A percentile compares a stretch with the other conserved stretches of the same genome.
phyloP scores from a whole-genome alignment of 2,113 vertebrate species.

The Rhea americana region DNA sequence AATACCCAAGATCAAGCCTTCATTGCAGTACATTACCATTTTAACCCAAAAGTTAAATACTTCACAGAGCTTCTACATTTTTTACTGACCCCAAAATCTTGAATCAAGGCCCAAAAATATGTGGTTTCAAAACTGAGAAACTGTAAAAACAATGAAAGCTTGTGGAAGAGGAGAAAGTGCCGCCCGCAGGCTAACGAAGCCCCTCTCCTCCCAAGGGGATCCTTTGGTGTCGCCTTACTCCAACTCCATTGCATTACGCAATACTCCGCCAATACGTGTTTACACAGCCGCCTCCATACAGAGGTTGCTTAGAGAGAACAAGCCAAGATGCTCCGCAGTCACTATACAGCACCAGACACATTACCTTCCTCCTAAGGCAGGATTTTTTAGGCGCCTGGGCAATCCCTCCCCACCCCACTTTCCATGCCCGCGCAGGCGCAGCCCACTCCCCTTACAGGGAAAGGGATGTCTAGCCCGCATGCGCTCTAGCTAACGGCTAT shows the following conservation, averaged over 20 bases:
- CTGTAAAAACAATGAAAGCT: too few species aligned
- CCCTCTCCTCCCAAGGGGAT: not conserved
- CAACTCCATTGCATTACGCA: not conserved
- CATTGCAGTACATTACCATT: accelerated
- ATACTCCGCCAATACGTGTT: too few species aligned
- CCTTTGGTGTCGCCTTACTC: accelerated
- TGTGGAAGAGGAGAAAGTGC: not conserved
- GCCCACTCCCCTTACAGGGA: accelerated
- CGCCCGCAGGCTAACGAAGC: not conserved
- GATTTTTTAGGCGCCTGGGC: accelerated
- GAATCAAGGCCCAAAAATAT: not conserved
- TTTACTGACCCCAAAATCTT: accelerated
- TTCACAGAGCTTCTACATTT: not conserved
- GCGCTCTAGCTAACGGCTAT: accelerated
- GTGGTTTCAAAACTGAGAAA: accelerated
- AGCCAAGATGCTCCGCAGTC: accelerated
- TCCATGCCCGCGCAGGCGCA: not conserved
- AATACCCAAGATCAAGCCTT: not conserved
- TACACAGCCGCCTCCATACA: accelerated
- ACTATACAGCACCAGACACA: accelerated
- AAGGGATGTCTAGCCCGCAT: not conserved
- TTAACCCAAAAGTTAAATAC: not conserved
- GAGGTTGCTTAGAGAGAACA: accelerated
- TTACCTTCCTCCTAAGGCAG: accelerated
- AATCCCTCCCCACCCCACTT: accelerated